A percentile compares a stretch with the other conserved stretches of the same genome.
phyloP scores from a whole-genome alignment of 2,888 invertebrate species.

The Anodontia alba region DNA sequence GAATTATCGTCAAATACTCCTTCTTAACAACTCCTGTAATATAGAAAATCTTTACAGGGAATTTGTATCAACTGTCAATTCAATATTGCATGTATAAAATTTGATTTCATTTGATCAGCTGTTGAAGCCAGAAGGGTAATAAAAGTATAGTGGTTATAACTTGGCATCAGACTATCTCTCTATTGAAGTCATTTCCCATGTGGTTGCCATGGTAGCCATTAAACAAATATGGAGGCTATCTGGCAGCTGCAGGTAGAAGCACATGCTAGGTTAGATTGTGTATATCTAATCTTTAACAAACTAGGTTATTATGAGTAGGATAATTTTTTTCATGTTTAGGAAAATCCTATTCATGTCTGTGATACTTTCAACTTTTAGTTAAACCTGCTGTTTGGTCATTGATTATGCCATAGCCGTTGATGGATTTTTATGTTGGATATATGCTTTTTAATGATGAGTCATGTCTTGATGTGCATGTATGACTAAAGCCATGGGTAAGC shows the following conservation, averaged over 20 bases:
- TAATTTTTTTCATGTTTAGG: no score
- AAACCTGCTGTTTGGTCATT: no score
- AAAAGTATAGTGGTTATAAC: neutral
- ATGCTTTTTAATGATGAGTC: constrained; percentile 15
- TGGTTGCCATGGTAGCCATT: constrained; percentile 58
- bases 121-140: constrained; percentile 2
- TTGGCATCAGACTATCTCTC: constrained; percentile 30
- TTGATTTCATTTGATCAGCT: neutral
- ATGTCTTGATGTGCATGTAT: neutral
- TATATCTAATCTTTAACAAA: neutral
- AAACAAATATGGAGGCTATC: constrained; percentile 61
- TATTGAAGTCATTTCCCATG: constrained; percentile 22
- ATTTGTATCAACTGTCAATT: no score
- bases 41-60: no score
- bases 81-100: no score
- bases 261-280: neutral
- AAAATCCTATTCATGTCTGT: no score
- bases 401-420: no score
- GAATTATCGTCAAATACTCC: no score
- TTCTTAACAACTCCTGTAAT: no score
- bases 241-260: constrained; percentile 18
- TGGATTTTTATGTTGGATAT: neutral
- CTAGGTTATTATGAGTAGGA: neutral
- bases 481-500: constrained; percentile 10
- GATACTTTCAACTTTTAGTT: no score